Evolutionary conservation across 2,888 invertebrate genomes (phyloP), one percentile per base, ranked within the genome.

Genomic region (Prosopocoilus inquinatus): DNA sequence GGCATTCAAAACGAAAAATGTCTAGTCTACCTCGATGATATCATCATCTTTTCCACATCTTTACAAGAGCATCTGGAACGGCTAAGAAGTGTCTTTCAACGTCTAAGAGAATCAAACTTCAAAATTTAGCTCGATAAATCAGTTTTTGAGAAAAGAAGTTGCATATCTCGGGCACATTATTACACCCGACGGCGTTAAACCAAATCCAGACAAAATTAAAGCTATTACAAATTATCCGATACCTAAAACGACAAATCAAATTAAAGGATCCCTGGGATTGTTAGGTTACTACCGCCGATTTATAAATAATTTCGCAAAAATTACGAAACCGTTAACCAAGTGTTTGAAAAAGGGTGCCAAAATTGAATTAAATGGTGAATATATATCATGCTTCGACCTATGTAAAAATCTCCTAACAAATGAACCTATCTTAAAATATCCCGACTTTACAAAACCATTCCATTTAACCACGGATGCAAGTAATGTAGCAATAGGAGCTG

Each of bases 11-110:
- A 41, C 5, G 48, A 58, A 38, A 57, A 58, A 20, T 58, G 64
- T 9, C 56, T 61, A 3, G 60, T 66, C 2, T 67, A 65, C 39
- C 33, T 66, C 16, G 67, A 68, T 47, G 64, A 65, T n/a, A 64
- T 65, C 5, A 58, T 64, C 5, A 49, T 64, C 8, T 64, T 57
- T 39, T 58, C 57, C 2, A 57, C 61, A 7, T 49, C 50, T 8
- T 32, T 64, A 13, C 49, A 58, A 46, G 63, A 64, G 49, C 64
- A 64, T 11, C 41, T 61, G 35, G 28, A 2, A 12, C 60, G 54
- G 28, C 20, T 63, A 44, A 44, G 47, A 55, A 33, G 36, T 50
- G 57, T 67, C 9, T 63, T 63, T 44, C n/a, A 53, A 43, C 34
- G 54, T 38, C 32, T 65, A 32, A n/a, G 50, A 20, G 44, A 61